Evolutionary conservation across 2,888 invertebrate species (phyloP).

Genomic region (Acanthosepion esculentum): DNA sequence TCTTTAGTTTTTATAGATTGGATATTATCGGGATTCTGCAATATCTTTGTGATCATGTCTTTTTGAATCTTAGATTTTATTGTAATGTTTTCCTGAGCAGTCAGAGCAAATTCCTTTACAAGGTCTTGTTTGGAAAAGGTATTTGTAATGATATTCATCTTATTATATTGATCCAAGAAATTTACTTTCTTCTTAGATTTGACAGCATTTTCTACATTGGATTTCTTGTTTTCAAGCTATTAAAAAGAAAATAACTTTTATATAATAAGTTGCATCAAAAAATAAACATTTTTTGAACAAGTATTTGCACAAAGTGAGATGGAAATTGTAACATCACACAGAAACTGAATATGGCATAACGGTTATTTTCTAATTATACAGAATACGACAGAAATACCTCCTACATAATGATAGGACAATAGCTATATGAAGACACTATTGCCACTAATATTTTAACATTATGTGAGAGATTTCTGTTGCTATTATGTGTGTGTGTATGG

Average conservation of each 20-base stretch:
- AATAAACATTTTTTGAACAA: background rate
- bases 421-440: too few species aligned
- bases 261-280: background rate
- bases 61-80: background rate
- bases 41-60: background rate
- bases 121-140: background rate
- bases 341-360: too few species aligned
- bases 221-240: background rate
- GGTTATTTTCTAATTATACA: too few species aligned
- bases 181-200: background rate
- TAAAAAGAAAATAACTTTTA: background rate
- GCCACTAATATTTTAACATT: too few species aligned
- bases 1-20: background rate
- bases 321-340: too few species aligned
- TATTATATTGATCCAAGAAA: background rate
- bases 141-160: background rate
- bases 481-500: too few species aligned
- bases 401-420: too few species aligned
- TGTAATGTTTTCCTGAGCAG: background rate
- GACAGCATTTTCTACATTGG: background rate
- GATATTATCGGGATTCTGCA: background rate
- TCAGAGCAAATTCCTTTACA: constrained; percentile 5
- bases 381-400: too few species aligned
- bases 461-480: too few species aligned
- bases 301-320: background rate